Base-by-base conservation (phyloP, 1,140 invertebrate genomes). In the Hydropsyche tenuis region DNA sequence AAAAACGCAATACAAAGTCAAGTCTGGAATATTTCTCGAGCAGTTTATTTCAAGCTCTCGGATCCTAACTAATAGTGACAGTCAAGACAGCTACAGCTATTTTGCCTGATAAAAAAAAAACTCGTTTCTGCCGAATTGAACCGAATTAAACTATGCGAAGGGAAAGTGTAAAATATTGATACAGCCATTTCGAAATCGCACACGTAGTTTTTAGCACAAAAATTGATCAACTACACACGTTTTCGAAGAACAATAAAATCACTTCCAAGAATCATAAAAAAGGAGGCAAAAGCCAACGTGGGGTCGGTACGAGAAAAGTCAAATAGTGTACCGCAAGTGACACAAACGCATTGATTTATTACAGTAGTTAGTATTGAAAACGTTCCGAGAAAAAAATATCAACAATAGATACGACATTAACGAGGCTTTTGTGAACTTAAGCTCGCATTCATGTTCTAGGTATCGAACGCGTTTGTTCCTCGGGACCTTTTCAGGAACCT, bases 61-160 rank as follows among this genome's bases (percentile, higher is more conserved):
- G 23, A 60, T 60, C 56, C 56, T 60, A 60, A 60, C 56, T 60
- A 60, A 60, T 60, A 60, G 56, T 60, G 56, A 60, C 56, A 60
- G 56, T 60, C 22, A 25, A 23, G 56, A 60, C 56, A 60, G 56
- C 56, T 60, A 60, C 56, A 25, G 56, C 56, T 60, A 60, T 60
- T 60, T 60, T 25, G 23, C 56, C 56, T 25, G 56, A 60, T 60
- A 60, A 60, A 60, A 60, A 53, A 23, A 60, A 60, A 25, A 60
- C 20, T 25, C 22, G 56, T 53, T 25, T 60, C 56, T 60, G 20
- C 11, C 56, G 25, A 25, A 60, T 60, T 60, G 56, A 60, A 27
- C 22, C 56, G 56, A 60, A 14, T 37, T 37, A 37, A 37, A 37
- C 9, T 37, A 37, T 4, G 9, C 30, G 30, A 9, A 37, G 30